A percentile compares a stretch with the other conserved stretches of the same genome.
These are phyloP conservation scores for Tenebrosternarchus preto DNA, from an alignment of 2,113 vertebrate species.

Conservation along the genomic window DNA sequence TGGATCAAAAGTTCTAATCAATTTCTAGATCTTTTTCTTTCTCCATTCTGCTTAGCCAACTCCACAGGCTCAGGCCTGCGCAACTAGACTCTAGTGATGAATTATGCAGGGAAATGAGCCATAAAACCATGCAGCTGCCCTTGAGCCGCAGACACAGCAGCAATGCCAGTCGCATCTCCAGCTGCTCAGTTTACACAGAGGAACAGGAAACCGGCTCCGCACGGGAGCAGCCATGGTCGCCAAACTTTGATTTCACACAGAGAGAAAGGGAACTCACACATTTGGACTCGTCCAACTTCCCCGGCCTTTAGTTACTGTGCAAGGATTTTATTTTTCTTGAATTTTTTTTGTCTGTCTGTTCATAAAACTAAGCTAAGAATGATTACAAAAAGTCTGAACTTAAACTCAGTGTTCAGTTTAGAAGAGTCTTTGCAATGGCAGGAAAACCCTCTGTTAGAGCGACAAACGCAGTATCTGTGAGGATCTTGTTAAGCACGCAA, in stretches of 20 bases:
- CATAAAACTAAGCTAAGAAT: too few species aligned
- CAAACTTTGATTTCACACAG: not conserved
- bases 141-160: not conserved
- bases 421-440: too few species aligned
- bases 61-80: not conserved
- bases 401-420: too few species aligned
- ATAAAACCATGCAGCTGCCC: constrained; percentile 11
- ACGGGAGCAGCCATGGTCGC: not conserved
- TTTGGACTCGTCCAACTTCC: too few species aligned
- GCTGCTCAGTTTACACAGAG: not conserved
- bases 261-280: not conserved
- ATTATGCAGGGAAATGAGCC: not conserved
- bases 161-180: not conserved
- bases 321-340: too few species aligned
- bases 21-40: not conserved
- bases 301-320: too few species aligned
- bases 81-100: not conserved
- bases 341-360: too few species aligned
- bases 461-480: too few species aligned
- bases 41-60: not conserved
- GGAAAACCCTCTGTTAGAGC: too few species aligned
- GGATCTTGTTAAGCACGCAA: too few species aligned
- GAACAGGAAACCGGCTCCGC: not conserved
- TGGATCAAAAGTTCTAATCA: not conserved
- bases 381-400: too few species aligned